Base-by-base conservation (phyloP, 2,888 invertebrate genomes). In the Ellobium chinense region DNA sequence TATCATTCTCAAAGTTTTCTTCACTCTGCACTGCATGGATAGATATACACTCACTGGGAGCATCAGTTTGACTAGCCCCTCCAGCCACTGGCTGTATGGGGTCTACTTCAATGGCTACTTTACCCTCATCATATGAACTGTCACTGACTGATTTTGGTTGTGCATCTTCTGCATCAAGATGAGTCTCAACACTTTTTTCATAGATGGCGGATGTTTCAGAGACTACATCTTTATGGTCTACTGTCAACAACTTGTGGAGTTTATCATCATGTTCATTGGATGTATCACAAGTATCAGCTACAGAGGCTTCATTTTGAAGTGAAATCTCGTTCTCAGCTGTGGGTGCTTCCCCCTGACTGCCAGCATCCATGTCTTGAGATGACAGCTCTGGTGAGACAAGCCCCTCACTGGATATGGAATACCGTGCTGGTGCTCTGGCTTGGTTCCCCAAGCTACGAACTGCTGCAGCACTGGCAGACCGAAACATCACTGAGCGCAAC, bases 391-490 rank as follows among this genome's bases (percentile, higher is more conserved):
- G 70, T 0, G 72, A 78, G 18, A 62, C 68, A 24, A 77, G 69
- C 29, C 77, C 69, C 27, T 77, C 77, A 29, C 77, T 77, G 46
- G 76, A 66, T 31, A 76, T 58, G n/a, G 76, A 66, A 31, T 65
- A 66, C 31, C 76, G 46, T 24, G 65, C 76, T 7, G 56, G 54
- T 31, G 75, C 46, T 18, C 74, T 63, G 21, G 18, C 34, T 21
- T 74, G 39, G n/a, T 46, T 62, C 7, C 63, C 63, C 18, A 74
- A 31, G 29, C 63, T 74, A 7, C 74, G 62, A 0, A 46, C 74
- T 21, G 74, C 74, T 4, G 74, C 74, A 29, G 62, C 74, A 24
- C 63, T 62, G 27, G 76, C 56, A 5, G 76, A 76, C 24, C 39
- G 36, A 21, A 76, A 66, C 65, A 76, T 76, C 3, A 76, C 76